Conservation (phyloP, 2,888 invertebrate species). For the Drosophila anomelani region DNA sequence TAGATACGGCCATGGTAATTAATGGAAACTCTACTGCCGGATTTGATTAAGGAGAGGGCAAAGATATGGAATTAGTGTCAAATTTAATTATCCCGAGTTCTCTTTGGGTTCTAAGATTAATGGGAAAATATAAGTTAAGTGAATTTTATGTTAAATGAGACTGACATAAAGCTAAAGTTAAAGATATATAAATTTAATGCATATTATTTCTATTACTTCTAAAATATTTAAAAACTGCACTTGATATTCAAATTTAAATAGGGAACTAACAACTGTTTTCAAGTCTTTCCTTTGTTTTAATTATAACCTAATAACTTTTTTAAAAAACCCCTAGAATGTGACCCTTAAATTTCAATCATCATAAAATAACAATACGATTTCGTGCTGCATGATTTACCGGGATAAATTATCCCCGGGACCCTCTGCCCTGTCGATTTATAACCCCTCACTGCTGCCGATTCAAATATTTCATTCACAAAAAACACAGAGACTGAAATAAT, state of each 20-base stretch:
- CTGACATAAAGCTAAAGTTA: not conserved
- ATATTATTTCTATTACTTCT: not conserved
- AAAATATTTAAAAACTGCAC: not conserved
- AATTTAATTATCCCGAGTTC: not conserved
- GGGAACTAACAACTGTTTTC: not conserved
- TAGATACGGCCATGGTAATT: slow-evolving; percentile 11
- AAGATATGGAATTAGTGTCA: not conserved
- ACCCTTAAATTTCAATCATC: slow-evolving; percentile 6
- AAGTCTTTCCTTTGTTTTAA: not conserved
- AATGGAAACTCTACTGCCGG: slow-evolving; percentile 14
- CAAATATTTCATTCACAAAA: slow-evolving; percentile 35
- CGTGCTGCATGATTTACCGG: slow-evolving; percentile 20
- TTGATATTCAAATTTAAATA: not conserved
- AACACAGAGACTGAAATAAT: not conserved
- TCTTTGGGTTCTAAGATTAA: not conserved
- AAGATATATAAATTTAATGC: not conserved
- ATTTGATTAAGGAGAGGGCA: not conserved
- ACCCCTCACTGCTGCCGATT: slow-evolving; percentile 16
- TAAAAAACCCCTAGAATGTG: slow-evolving; percentile 1
- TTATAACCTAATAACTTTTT: not conserved
- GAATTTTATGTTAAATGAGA: not conserved
- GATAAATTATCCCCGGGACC: slow-evolving; percentile 12
- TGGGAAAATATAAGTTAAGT: not conserved
- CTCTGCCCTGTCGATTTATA: slow-evolving; percentile 13
- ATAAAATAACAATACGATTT: slow-evolving; percentile 11